Percentiles rank a stretch among this genome's conserved stretches.
phyloP scores from a whole-genome alignment of 2,113 vertebrate species.

The Pseudorectes ferrugineus region DNA sequence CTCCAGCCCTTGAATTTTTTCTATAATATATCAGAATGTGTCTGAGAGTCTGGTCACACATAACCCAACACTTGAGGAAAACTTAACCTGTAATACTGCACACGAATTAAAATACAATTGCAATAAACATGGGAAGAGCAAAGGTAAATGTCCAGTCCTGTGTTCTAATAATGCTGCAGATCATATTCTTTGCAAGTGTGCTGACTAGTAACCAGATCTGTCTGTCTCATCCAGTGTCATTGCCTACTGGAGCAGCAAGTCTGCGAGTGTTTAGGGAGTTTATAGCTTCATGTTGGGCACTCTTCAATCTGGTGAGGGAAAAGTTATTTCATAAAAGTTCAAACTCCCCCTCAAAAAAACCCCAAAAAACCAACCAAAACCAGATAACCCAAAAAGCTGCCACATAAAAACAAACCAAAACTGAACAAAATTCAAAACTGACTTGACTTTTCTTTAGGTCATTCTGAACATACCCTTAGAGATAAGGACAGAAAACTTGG shows the following conservation, averaged over 20 bases:
- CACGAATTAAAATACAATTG: background rate
- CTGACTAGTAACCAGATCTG: background rate
- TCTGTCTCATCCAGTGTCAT: background rate
- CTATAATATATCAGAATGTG: background rate
- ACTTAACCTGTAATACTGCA: background rate
- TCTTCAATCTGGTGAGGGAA: background rate
- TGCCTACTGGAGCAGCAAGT: background rate
- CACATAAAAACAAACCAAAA: background rate
- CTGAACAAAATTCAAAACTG: background rate
- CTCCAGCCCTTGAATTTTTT: background rate
- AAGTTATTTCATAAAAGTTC: background rate
- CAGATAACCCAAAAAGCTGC: background rate
- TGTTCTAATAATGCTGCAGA: background rate
- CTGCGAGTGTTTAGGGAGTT: background rate
- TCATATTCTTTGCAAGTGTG: background rate
- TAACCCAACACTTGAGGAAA: background rate
- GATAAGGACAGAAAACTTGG: background rate
- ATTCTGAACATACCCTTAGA: background rate
- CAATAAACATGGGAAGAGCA: background rate
- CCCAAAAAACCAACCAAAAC: background rate
- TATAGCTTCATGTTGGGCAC: rapidly evolving
- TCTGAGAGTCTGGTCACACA: background rate
- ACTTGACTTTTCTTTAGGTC: background rate
- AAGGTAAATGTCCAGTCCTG: background rate
- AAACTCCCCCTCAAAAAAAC: rapidly evolving